Percentiles rank a stretch among this genome's conserved stretches.
Evolutionary conservation across 2,797 vertebrate species (phyloP).

Genomic region (Valencia hispanica): DNA sequence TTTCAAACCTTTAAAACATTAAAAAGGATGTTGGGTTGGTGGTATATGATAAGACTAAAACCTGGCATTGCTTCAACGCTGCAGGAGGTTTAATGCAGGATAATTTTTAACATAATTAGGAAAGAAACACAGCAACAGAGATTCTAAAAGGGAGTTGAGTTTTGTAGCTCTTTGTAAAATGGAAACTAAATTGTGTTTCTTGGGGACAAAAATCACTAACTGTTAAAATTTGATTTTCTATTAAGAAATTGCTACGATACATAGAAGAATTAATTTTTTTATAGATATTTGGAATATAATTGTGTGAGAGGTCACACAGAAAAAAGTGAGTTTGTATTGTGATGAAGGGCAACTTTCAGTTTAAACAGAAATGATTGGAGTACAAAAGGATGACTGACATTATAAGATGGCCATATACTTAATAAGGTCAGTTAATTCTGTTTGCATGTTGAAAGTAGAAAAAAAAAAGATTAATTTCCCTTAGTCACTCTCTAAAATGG

Average conservation of each 20-base stretch:
- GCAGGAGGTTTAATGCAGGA: slow-evolving; percentile 1
- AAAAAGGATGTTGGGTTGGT: slow-evolving; percentile 23
- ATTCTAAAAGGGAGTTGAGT: background rate
- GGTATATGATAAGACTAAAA: slow-evolving; percentile 18
- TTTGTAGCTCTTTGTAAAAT: background rate
- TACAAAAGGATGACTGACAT: background rate
- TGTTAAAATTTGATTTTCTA: background rate
- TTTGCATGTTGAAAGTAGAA: background rate
- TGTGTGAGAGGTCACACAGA: background rate
- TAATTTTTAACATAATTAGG: background rate
- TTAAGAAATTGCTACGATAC: background rate
- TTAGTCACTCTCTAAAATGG: background rate
- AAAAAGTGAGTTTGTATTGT: background rate
- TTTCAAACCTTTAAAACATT: slow-evolving; percentile 19
- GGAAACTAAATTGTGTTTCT: background rate
- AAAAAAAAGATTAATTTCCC: no score
- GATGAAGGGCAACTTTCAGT: background rate
- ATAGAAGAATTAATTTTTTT: background rate
- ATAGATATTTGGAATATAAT: background rate
- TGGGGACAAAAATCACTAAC: background rate
- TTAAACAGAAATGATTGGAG: background rate
- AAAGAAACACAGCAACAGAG: background rate
- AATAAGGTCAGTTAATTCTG: background rate
- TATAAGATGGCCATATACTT: background rate
- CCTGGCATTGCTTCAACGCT: background rate